phyloP scores from a whole-genome alignment of 1,140 invertebrate species.

The Pogonomyrmex barbatus region DNA sequence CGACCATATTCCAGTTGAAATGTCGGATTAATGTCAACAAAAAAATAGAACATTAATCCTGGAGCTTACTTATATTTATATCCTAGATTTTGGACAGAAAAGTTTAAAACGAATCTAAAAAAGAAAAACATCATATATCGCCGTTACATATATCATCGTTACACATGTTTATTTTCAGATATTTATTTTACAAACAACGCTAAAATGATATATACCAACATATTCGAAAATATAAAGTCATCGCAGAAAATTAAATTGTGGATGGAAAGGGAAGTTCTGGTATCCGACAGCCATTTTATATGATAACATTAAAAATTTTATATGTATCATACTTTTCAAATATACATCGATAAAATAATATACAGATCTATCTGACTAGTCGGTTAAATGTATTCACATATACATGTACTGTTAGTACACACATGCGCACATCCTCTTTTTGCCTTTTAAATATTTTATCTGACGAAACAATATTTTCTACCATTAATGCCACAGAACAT shows the following conservation, averaged over 20 bases:
- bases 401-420: background rate
- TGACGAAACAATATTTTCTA: slow-evolving; percentile 49
- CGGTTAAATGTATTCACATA: slow-evolving; percentile 25
- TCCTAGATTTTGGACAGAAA: slow-evolving; percentile 5
- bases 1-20: slow-evolving; percentile 4
- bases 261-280: background rate
- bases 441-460: slow-evolving; percentile 56
- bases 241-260: slow-evolving; percentile 20
- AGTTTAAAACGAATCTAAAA: background rate
- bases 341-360: slow-evolving; percentile 25
- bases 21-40: slow-evolving; percentile 22
- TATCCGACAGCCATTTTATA: slow-evolving; percentile 11
- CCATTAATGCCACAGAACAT: slow-evolving; percentile 19
- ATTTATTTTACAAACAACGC: slow-evolving; percentile 46
- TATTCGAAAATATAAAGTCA: slow-evolving; percentile 28
- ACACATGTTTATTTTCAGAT: slow-evolving; percentile 7
- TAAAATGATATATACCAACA: background rate
- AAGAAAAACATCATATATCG: background rate
- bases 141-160: background rate
- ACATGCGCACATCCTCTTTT: slow-evolving; percentile 8
- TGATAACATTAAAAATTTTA: slow-evolving; percentile 45
- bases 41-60: slow-evolving; percentile 15
- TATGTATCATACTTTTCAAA: slow-evolving; percentile 13
- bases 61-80: slow-evolving; percentile 49
- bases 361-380: slow-evolving; percentile 12